Conservation (phyloP, 2,113 vertebrate genomes). For the Ranitomeya imitator region DNA sequence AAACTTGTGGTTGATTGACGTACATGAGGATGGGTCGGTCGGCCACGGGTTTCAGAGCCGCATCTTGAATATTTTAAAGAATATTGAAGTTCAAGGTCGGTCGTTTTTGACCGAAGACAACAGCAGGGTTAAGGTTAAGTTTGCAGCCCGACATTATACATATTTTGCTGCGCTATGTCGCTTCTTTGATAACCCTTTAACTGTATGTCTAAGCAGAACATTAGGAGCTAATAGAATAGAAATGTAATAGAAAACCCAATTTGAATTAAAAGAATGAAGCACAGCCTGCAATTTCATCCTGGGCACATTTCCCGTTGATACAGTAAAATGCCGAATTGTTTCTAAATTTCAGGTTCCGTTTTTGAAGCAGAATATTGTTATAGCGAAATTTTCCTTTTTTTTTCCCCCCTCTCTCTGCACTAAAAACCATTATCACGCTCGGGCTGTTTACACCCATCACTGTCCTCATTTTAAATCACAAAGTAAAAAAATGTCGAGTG, state of each 20-base stretch:
- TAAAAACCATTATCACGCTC: slow-evolving; percentile 9
- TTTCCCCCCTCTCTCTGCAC: background rate
- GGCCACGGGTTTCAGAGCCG: no score
- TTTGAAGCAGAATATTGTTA: background rate
- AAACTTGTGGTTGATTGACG: no score
- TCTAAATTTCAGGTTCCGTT: background rate
- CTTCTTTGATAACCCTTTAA: no score
- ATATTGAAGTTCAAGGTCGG: no score
- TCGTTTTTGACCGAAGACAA: no score
- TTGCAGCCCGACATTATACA: no score
- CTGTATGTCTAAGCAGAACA: background rate
- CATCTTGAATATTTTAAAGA: no score
- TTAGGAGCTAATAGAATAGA: no score
- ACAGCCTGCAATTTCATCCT: background rate
- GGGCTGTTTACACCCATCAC: background rate
- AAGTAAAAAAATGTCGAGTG: slow-evolving; percentile 7
- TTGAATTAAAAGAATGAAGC: background rate
- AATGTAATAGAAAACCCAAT: background rate
- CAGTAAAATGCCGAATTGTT: background rate
- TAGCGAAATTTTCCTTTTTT: background rate
- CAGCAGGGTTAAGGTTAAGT: no score
- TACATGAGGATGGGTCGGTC: no score
- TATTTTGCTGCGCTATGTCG: no score
- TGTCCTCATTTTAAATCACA: background rate
- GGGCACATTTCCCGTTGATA: background rate